These are phyloP conservation scores for Brachypteracias leptosomus DNA, from an alignment of 2,113 vertebrate species.

Conservation along the genomic window DNA sequence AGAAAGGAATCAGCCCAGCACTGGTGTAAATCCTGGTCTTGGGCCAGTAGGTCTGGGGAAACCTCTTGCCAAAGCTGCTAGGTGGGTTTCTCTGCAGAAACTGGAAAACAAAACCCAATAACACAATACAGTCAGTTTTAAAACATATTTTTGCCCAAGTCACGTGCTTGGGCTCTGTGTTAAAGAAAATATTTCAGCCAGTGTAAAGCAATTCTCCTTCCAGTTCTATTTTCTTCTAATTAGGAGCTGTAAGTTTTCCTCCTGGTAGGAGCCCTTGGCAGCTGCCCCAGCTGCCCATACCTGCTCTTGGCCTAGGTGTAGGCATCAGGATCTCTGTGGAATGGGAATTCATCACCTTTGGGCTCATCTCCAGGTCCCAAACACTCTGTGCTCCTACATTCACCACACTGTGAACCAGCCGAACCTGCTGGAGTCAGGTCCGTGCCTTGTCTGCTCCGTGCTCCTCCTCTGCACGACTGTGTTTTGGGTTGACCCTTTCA, in stretches of 20 bases:
- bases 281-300: not conserved
- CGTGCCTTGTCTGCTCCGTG: fast-evolving
- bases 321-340: not conserved
- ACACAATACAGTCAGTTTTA: fast-evolving
- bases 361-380: not conserved
- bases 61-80: conserved; percentile 25
- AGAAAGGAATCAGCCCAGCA: conserved; percentile 66
- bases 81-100: conserved; percentile 42
- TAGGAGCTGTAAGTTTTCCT: not conserved
- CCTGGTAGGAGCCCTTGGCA: not conserved
- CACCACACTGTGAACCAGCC: not conserved
- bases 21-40: conserved; percentile 57
- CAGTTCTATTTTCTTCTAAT: not conserved
- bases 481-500: not conserved
- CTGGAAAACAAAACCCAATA: not conserved
- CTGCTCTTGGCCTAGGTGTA: not conserved
- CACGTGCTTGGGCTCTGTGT: not conserved
- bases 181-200: not conserved
- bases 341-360: not conserved
- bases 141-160: not conserved
- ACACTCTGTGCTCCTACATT: fast-evolving
- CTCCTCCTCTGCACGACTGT: not conserved
- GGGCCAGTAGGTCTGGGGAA: conserved; percentile 65
- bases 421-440: not conserved
- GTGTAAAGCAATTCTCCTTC: not conserved